Conservation (phyloP, 1,140 invertebrate species). For the Lucilia sericata region DNA sequence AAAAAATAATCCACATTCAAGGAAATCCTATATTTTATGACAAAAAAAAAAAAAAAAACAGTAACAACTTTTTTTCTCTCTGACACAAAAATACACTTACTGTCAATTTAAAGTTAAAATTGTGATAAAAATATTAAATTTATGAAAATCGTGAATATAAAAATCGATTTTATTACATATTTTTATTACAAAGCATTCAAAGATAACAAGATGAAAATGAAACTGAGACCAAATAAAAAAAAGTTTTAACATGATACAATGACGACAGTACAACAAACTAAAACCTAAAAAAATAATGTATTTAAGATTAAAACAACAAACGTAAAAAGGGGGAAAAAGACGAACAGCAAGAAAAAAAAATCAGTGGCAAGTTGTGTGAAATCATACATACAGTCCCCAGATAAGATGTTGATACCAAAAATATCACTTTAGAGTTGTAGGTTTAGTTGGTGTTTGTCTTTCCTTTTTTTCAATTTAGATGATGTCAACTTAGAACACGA, state of each 20-base stretch:
- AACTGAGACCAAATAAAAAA: neutral
- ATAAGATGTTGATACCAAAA: neutral
- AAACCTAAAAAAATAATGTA: neutral
- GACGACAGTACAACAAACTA: neutral
- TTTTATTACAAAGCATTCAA: neutral
- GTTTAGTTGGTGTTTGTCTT: neutral
- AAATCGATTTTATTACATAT: constrained; percentile 42
- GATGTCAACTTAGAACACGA: constrained; percentile 28
- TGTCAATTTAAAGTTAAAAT: constrained; percentile 22
- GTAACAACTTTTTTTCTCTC: neutral
- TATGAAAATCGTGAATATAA: constrained; percentile 39
- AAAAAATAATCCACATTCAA: neutral
- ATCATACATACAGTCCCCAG: neutral
- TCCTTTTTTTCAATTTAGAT: neutral
- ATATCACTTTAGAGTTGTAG: neutral
- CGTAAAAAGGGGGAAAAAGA: neutral
- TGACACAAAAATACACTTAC: constrained; percentile 14
- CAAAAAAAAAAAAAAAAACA: neutral
- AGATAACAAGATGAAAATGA: neutral
- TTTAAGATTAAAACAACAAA: constrained; percentile 7
- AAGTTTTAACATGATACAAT: neutral
- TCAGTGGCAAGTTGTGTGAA: constrained; percentile 22
- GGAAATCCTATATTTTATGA: neutral
- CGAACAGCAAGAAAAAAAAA: neutral
- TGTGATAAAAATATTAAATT: constrained; percentile 36